Evolutionary conservation across 2,113 vertebrate species (phyloP).

Genomic region (Nematolebias whitei): DNA sequence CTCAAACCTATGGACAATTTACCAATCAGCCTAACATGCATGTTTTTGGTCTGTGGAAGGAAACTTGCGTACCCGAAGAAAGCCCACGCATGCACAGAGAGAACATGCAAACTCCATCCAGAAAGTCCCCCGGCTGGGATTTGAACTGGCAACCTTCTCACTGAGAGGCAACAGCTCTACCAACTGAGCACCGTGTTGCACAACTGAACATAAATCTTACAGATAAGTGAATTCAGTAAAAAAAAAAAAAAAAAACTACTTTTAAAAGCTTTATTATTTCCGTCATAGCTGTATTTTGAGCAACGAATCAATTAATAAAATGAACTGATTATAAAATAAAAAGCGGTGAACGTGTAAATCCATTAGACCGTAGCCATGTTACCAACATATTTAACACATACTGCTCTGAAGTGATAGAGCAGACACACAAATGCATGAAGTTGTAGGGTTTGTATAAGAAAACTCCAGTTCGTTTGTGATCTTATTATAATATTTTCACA

Average conservation of each 20-base stretch:
- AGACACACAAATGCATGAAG: not conserved
- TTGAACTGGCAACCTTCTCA: too few relatives aligned
- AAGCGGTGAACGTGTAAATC: conserved; percentile 12
- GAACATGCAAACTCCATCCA: too few relatives aligned
- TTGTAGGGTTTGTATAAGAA: not conserved
- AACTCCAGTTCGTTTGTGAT: conserved; percentile 26
- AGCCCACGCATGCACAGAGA: too few relatives aligned
- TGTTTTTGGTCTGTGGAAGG: too few relatives aligned
- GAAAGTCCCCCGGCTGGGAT: too few relatives aligned
- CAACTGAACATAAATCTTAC: not conserved
- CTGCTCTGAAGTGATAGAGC: not conserved
- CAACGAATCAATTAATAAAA: conserved; percentile 25
- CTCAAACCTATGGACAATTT: too few relatives aligned
- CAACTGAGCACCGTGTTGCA: too few relatives aligned
- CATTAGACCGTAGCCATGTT: conserved; percentile 8
- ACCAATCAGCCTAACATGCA: too few relatives aligned
- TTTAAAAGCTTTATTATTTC: conserved; percentile 47
- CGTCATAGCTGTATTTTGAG: not conserved
- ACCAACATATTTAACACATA: conserved; percentile 4
- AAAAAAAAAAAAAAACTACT: conserved; percentile 25
- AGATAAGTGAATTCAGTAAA: not conserved
- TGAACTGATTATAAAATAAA: conserved; percentile 37
- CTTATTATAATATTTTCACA: conserved; percentile 15
- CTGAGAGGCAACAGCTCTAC: too few relatives aligned
- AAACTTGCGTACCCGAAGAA: too few relatives aligned